Conservation (phyloP, 64 coral and sea anemone species). For the Acropora tenuis region DNA sequence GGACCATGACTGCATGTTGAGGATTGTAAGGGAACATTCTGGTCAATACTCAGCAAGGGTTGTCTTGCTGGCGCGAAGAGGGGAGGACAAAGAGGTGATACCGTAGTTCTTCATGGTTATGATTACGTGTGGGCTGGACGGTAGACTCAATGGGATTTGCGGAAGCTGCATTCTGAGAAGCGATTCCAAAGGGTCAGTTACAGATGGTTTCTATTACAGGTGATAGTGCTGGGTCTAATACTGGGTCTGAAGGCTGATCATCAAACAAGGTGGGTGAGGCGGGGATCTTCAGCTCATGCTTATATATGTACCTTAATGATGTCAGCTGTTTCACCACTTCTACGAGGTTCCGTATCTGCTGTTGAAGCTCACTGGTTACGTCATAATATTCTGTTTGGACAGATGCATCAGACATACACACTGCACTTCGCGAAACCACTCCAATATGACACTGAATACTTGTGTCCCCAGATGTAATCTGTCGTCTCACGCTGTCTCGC, state of each 20-base stretch:
- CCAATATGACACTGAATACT: neutral
- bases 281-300: slow-evolving; percentile 2
- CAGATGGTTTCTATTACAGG: neutral
- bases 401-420: neutral
- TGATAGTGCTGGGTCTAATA: slow-evolving; percentile 5
- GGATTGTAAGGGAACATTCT: neutral
- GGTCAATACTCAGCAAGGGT: slow-evolving; percentile 2
- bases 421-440: neutral
- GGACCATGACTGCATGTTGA: neutral
- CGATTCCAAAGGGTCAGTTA: neutral
- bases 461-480: neutral
- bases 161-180: neutral
- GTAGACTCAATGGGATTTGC: neutral
- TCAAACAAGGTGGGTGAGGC: neutral
- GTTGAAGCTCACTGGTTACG: neutral
- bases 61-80: neutral
- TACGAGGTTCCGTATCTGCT: neutral
- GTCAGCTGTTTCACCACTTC: slow-evolving; percentile 22
- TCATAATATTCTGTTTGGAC: neutral
- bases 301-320: neutral
- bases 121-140: neutral
- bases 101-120: neutral
- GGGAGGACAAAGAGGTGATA: neutral
- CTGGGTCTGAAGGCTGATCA: slow-evolving; percentile 7
- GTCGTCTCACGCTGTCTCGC: neutral